A percentile compares a stretch with the other conserved stretches of the same genome.
Conservation (phyloP, 2,797 vertebrate genomes). For the Cetoscarus ocellatus region DNA sequence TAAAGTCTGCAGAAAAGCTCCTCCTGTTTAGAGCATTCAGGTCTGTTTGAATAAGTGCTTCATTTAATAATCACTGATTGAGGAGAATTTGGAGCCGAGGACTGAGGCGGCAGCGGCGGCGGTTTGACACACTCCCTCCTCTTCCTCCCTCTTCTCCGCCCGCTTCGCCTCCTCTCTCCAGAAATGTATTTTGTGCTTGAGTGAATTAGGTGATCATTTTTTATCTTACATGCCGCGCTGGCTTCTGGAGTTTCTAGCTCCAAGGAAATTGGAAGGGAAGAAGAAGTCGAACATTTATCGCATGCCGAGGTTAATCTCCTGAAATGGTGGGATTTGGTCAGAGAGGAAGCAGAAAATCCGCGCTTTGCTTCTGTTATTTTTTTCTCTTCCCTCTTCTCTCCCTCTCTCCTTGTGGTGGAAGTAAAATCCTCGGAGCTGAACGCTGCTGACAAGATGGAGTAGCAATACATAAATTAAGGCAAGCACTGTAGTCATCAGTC, state of each 20-base stretch:
- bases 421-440: conserved; percentile 76
- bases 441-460: conserved; percentile 76
- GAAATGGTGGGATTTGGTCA: conserved; percentile 89
- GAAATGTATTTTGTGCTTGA: conserved; percentile 92
- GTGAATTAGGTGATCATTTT: conserved; percentile 91
- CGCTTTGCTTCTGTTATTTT: conserved; percentile 74
- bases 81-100: conserved; percentile 57
- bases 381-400: conserved; percentile 10
- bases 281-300: conserved; percentile 90
- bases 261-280: conserved; percentile 87
- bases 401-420: conserved; percentile 56
- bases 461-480: conserved; percentile 79
- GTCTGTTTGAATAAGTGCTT: conserved; percentile 77
- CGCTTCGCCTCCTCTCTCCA: conserved; percentile 68
- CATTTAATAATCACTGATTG: conserved; percentile 80
- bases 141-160: conserved; percentile 42
- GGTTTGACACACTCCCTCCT: conserved; percentile 44
- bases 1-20: conserved; percentile 66
- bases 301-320: conserved; percentile 89
- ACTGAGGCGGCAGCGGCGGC: conserved; percentile 26
- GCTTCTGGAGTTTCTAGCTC: conserved; percentile 86
- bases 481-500: conserved; percentile 72
- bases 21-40: conserved; percentile 74
- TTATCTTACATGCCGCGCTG: conserved; percentile 86
- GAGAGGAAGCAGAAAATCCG: conserved; percentile 86